Percentiles rank a stretch among this genome's conserved stretches.
phyloP scores from a whole-genome alignment of 1,140 invertebrate genomes.

The Drosophila persimilis region DNA sequence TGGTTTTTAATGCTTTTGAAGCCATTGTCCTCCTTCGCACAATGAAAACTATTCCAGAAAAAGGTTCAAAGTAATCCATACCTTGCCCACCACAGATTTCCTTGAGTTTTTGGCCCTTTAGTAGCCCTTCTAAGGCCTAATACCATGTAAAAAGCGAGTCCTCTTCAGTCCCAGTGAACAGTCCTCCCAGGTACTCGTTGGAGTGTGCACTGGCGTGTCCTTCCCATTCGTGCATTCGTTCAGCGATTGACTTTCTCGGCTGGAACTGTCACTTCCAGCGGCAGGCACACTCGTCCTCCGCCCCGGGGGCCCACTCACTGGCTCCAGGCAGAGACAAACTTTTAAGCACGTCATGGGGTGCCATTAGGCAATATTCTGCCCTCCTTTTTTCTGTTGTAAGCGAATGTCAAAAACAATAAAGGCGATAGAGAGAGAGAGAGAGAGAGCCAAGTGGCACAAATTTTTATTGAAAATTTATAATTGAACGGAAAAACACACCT shows the following conservation, averaged over 20 bases:
- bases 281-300: slow-evolving; percentile 15
- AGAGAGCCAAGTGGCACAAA: slow-evolving; percentile 40
- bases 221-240: neutral
- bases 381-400: slow-evolving; percentile 13
- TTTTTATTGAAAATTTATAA: slow-evolving; percentile 80
- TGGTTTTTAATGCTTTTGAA: too few species aligned
- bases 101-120: neutral
- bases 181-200: too few species aligned
- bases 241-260: slow-evolving; percentile 55
- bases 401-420: slow-evolving; percentile 76
- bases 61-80: too few species aligned
- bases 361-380: slow-evolving; percentile 30
- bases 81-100: too few species aligned
- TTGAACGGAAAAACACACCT: slow-evolving; percentile 78
- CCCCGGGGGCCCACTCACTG: slow-evolving; percentile 1
- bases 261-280: slow-evolving; percentile 58
- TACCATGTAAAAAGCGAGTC: too few species aligned
- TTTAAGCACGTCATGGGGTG: slow-evolving; percentile 32
- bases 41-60: too few species aligned
- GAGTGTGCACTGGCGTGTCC: slow-evolving; percentile 20
- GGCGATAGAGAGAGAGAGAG: neutral
- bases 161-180: neutral
- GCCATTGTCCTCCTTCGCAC: too few species aligned
- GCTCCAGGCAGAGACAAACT: slow-evolving; percentile 11
- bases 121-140: neutral